Evolutionary conservation across 2,797 vertebrate species (phyloP).

Genomic region (Eremophila alpestris): DNA sequence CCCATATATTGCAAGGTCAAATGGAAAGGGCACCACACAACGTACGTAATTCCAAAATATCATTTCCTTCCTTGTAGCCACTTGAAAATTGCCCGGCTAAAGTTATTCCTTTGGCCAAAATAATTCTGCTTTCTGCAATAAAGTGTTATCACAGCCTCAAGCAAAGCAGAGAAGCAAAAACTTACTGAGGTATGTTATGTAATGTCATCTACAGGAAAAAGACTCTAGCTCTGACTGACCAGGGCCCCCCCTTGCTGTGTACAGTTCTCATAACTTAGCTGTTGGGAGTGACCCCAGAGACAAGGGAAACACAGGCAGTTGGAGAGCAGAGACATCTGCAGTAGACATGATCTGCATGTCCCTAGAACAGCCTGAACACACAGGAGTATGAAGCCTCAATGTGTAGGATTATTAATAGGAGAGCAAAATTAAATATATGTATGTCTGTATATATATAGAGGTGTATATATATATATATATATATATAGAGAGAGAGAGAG

Average conservation of each 20-base stretch:
- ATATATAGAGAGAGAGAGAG: no score
- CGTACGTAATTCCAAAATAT: not conserved
- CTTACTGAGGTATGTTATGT: not conserved
- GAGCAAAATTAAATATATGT: not conserved
- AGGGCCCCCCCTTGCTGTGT: not conserved
- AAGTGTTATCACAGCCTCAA: not conserved
- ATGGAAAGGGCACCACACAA: not conserved
- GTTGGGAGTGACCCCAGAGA: not conserved
- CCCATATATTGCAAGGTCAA: not conserved
- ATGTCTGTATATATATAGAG: not conserved
- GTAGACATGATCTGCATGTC: not conserved
- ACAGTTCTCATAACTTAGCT: not conserved
- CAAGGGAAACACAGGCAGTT: not conserved
- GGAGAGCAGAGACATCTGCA: not conserved
- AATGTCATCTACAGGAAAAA: not conserved
- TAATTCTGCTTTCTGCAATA: not conserved
- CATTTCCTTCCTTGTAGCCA: not conserved
- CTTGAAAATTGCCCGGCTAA: not conserved
- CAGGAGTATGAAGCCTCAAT: not conserved
- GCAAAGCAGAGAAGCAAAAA: not conserved
- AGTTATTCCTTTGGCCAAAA: not conserved
- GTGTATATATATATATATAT: no score
- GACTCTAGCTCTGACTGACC: not conserved
- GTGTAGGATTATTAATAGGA: not conserved
- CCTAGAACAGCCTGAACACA: conserved; percentile 5